Conservation (phyloP, 2,113 vertebrate species). For the Reinhardtius hippoglossoides region DNA sequence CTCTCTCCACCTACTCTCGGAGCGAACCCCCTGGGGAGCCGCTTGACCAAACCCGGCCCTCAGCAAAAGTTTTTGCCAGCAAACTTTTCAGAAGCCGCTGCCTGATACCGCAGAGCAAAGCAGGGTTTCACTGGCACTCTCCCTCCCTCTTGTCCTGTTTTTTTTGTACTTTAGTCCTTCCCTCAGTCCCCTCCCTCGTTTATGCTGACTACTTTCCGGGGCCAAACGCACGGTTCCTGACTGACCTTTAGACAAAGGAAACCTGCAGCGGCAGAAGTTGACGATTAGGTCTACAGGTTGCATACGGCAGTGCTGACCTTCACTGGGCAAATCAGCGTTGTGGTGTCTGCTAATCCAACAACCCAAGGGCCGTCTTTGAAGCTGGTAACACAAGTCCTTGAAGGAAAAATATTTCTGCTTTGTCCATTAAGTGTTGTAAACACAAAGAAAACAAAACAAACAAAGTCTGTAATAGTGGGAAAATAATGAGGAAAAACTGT, state of each 20-base stretch:
- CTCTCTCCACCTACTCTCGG: not conserved
- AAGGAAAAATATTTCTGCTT: constrained; percentile 37
- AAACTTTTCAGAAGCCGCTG: constrained; percentile 70
- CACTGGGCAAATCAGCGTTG: constrained; percentile 51
- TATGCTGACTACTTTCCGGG: constrained; percentile 58
- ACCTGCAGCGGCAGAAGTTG: constrained; percentile 66
- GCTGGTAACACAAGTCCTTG: constrained; percentile 31
- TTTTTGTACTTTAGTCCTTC: constrained; percentile 58
- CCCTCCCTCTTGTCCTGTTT: constrained; percentile 53
- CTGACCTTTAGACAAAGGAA: constrained; percentile 80
- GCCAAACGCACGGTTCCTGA: constrained; percentile 53
- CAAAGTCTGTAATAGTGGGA: not conserved
- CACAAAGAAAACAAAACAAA: constrained; percentile 39
- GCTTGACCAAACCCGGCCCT: constrained; percentile 58
- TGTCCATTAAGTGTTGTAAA: constrained; percentile 51
- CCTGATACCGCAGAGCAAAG: constrained; percentile 55
- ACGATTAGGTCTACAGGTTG: constrained; percentile 70
- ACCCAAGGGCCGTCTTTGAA: constrained; percentile 39
- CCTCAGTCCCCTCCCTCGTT: constrained; percentile 62
- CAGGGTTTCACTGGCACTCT: constrained; percentile 53
- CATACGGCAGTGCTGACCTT: constrained; percentile 68
- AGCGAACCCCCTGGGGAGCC: constrained; percentile 53
- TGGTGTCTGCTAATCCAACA: constrained; percentile 56
- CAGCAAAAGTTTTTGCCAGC: constrained; percentile 67
- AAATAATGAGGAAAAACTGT: constrained; percentile 31